phyloP scores from a whole-genome alignment of 1,140 invertebrate species.

The Drosophila sulfurigaster region DNA sequence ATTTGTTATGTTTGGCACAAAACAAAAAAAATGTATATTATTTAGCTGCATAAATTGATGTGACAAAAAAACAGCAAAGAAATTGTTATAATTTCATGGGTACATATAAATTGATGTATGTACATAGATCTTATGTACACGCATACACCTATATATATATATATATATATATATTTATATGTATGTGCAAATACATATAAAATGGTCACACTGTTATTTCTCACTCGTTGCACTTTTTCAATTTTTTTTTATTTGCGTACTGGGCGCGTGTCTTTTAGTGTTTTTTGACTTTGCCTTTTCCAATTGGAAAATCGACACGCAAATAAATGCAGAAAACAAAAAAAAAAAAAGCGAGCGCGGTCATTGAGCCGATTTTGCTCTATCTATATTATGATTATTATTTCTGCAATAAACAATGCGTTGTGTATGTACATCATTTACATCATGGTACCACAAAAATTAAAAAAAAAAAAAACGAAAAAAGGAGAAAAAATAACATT shows the following conservation, averaged over 20 bases:
- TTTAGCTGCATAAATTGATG: conserved; percentile 12
- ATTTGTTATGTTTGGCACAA: conserved; percentile 31
- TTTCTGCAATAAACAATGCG: conserved; percentile 35
- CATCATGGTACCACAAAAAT: conserved; percentile 30
- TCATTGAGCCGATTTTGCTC: conserved; percentile 42
- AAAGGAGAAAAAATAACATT: conserved; percentile 62
- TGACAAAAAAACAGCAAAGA: conserved; percentile 43
- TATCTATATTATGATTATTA: conserved; percentile 24
- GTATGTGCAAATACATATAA: conserved; percentile 23
- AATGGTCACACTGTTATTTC: conserved; percentile 59
- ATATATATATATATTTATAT: too few species aligned
- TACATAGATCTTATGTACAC: conserved; percentile 12
- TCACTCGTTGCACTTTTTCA: conserved; percentile 66
- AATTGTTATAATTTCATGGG: conserved; percentile 15
- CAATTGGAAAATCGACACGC: conserved; percentile 45
- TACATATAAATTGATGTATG: conserved; percentile 18
- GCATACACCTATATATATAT: conserved; percentile 14
- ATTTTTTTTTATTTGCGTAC: conserved; percentile 22
- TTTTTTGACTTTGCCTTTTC: conserved; percentile 35
- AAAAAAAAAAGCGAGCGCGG: conserved; percentile 13
- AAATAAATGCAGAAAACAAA: conserved; percentile 35
- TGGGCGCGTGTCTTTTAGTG: conserved; percentile 42
- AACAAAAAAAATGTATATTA: conserved; percentile 33
- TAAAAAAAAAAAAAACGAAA: not conserved
- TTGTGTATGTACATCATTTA: conserved; percentile 50